Percentiles rank a stretch among this genome's conserved stretches.
Evolutionary conservation across 2,888 invertebrate species (phyloP).

Genomic region (Microplitis deprimator): DNA sequence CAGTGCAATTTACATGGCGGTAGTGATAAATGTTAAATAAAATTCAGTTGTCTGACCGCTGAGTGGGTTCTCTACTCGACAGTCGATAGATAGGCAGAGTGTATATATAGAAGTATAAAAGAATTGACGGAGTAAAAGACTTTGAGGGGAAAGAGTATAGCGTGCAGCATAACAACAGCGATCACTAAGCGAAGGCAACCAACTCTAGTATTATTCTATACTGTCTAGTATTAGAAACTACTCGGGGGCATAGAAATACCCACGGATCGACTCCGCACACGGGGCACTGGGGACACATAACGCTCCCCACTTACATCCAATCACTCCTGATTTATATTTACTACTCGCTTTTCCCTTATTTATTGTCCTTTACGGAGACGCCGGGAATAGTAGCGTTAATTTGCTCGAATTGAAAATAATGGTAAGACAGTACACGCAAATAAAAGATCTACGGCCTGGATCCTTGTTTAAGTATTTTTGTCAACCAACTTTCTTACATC

Average conservation of each 20-base stretch:
- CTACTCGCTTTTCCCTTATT: conserved; percentile 71
- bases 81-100: background rate
- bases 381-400: conserved; percentile 68
- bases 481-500: background rate
- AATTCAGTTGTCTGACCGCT: conserved; percentile 8
- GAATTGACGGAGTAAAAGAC: conserved; percentile 15
- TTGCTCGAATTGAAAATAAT: conserved; percentile 71
- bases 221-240: conserved; percentile 6
- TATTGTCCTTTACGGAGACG: conserved; percentile 66
- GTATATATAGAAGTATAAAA: background rate
- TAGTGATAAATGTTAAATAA: background rate
- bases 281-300: conserved; percentile 71
- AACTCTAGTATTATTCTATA: conserved; percentile 22
- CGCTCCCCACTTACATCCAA: conserved; percentile 71
- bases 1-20: background rate
- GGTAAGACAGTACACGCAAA: conserved; percentile 47
- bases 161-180: conserved; percentile 33
- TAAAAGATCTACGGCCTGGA: conserved; percentile 18
- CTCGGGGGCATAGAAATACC: conserved; percentile 47
- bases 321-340: conserved; percentile 72
- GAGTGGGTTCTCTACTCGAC: background rate
- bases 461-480: conserved; percentile 3
- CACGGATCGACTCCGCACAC: conserved; percentile 67
- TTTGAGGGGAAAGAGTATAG: conserved; percentile 19
- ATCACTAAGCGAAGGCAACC: conserved; percentile 34